Conservation (phyloP, 2,113 vertebrate species). For the human (Homo sapiens) region DNA sequence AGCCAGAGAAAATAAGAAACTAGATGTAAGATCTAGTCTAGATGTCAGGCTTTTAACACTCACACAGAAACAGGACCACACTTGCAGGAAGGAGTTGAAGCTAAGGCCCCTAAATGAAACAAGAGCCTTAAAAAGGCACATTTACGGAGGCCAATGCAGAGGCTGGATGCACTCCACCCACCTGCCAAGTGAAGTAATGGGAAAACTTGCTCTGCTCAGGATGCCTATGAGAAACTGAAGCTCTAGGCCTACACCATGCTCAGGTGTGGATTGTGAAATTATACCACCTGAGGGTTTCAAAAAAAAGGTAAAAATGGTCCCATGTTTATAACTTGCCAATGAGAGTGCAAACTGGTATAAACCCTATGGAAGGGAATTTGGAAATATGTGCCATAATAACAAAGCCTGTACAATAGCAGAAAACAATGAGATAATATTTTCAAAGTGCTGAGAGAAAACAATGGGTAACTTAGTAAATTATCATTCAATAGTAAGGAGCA, state of each 20-base stretch:
- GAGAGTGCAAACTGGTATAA: not conserved
- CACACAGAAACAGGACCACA: not conserved
- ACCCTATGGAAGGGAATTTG: not conserved
- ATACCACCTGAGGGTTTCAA: not conserved
- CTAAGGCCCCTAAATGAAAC: not conserved
- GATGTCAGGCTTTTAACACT: not conserved
- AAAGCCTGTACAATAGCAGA: not conserved
- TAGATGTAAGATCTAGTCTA: not conserved
- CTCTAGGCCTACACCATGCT: not conserved
- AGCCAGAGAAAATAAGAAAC: not conserved
- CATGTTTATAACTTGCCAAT: not conserved
- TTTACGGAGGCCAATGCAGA: not conserved
- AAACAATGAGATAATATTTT: not conserved
- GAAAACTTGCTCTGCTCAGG: not conserved
- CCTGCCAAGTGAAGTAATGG: not conserved
- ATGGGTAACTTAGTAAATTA: not conserved
- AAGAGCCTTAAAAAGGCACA: not conserved
- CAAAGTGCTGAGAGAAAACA: not conserved
- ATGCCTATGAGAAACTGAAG: not conserved
- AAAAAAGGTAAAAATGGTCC: not conserved
- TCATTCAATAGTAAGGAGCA: not conserved
- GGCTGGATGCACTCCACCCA: not conserved
- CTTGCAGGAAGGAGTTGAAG: not conserved
- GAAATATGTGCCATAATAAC: not conserved
- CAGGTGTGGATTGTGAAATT: not conserved